Evolutionary conservation across 2,113 vertebrate genomes (phyloP).

Genomic region (Hydrolagus affinis): DNA sequence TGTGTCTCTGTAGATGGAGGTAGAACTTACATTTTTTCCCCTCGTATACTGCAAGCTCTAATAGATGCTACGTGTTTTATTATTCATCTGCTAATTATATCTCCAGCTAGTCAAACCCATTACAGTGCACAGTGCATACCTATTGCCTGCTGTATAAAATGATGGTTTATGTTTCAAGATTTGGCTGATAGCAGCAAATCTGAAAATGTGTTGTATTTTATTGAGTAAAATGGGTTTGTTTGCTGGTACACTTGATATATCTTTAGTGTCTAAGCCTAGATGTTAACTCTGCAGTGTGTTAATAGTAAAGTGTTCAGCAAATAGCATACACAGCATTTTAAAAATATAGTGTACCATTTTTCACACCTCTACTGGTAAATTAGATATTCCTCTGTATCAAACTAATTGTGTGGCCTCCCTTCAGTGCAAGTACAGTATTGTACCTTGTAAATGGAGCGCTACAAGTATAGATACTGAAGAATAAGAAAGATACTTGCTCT

Average conservation of each 20-base stretch:
- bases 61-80: neutral
- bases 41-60: neutral
- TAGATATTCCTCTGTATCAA: neutral
- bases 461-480: neutral
- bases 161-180: constrained; percentile 15
- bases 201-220: constrained; percentile 6
- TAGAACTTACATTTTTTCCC: neutral
- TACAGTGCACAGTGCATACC: neutral
- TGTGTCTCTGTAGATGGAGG: neutral
- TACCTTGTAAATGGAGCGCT: neutral
- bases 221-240: constrained; percentile 4
- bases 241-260: neutral
- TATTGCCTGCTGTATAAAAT: neutral
- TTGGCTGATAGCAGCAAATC: neutral
- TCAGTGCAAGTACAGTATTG: neutral
- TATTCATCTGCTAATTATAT: constrained; percentile 1
- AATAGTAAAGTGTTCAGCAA: neutral
- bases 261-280: neutral
- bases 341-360: neutral
- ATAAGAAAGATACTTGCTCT: neutral
- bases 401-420: neutral
- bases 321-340: neutral
- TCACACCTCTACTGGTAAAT: neutral
- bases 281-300: neutral
- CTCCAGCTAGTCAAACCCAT: neutral